A percentile compares a stretch with the other conserved stretches of the same genome.
phyloP scores from a whole-genome alignment of 2,113 vertebrate species.

The Azemiops feae region DNA sequence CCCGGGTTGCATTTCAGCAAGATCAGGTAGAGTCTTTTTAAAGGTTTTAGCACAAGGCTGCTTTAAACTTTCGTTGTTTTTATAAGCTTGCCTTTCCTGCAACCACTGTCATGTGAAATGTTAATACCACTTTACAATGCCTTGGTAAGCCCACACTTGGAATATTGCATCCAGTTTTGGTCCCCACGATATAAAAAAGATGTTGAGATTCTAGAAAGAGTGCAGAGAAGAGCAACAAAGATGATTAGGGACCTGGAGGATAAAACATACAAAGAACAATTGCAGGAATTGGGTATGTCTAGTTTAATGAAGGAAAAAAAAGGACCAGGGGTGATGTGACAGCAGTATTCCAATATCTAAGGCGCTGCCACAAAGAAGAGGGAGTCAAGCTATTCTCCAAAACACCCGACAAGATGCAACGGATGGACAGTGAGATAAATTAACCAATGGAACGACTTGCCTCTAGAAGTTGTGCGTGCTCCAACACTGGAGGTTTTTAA shows the following conservation, averaged over 20 bases:
- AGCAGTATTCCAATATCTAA: too few relatives aligned
- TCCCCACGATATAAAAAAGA: too few relatives aligned
- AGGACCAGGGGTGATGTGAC: too few relatives aligned
- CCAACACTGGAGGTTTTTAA: neutral
- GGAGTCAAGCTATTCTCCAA: neutral
- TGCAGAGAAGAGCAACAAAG: too few relatives aligned
- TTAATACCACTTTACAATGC: too few relatives aligned
- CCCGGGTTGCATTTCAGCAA: neutral
- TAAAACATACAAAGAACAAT: neutral
- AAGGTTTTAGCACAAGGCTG: neutral
- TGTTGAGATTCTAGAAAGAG: too few relatives aligned
- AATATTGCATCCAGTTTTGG: too few relatives aligned
- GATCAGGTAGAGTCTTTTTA: too few relatives aligned
- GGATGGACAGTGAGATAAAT: neutral
- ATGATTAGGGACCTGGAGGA: too few relatives aligned
- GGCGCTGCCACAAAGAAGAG: neutral
- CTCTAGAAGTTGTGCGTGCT: neutral
- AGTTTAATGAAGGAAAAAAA: neutral
- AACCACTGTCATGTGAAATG: conserved; percentile 8
- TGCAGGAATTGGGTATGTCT: neutral
- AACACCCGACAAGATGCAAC: neutral
- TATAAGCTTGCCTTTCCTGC: conserved; percentile 11
- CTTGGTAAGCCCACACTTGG: too few relatives aligned
- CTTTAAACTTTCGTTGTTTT: neutral
- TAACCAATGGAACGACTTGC: neutral